Percentiles rank a stretch among this genome's conserved stretches.
These are phyloP conservation scores for Carettochelys insculpta DNA, from an alignment of 2,113 vertebrate genomes.

Conservation along the genomic window DNA sequence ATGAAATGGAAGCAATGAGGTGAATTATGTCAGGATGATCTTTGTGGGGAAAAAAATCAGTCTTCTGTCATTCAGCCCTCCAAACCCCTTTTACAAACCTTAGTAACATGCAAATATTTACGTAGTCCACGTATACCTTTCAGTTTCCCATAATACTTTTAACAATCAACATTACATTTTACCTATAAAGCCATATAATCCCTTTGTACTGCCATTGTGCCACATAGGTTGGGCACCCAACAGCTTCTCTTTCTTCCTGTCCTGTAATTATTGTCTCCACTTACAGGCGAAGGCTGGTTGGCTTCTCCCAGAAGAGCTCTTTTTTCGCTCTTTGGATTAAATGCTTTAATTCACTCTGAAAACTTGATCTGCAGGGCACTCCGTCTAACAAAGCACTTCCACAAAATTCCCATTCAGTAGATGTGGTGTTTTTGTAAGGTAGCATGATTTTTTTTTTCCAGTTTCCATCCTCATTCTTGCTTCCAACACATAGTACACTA, in stretches of 20 bases:
- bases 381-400: neutral
- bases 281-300: conserved; percentile 10
- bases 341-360: conserved; percentile 14
- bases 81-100: conserved; percentile 42
- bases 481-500: neutral
- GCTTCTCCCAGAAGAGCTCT: conserved; percentile 33
- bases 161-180: conserved; percentile 29
- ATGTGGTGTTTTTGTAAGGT: neutral
- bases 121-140: conserved; percentile 31
- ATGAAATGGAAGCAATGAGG: conserved; percentile 12
- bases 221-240: conserved; percentile 27
- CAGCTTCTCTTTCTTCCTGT: conserved; percentile 48
- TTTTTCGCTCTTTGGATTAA: neutral
- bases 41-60: conserved; percentile 37
- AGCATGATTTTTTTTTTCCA: neutral
- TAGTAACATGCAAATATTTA: conserved; percentile 44
- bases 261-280: conserved; percentile 64
- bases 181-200: conserved; percentile 40
- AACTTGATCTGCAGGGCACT: neutral
- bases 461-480: neutral
- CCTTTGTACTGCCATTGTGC: conserved; percentile 33
- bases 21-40: conserved; percentile 23
- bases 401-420: neutral
- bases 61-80: neutral
- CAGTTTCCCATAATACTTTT: conserved; percentile 34